phyloP scores from a whole-genome alignment of 1,140 invertebrate genomes.

The Piezodorus guildinii region DNA sequence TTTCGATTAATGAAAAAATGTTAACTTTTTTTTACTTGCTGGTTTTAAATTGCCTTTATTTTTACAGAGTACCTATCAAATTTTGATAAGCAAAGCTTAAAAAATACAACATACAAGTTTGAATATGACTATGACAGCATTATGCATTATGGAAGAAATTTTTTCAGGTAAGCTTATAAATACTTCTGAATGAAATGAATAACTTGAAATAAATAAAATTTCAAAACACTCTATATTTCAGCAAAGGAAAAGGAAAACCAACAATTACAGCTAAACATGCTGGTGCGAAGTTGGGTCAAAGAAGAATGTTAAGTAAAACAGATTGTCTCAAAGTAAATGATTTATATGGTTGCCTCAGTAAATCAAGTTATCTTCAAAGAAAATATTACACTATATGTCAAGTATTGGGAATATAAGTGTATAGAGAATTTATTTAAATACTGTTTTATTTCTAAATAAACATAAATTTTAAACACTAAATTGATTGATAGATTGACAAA shows the following conservation, averaged over 20 bases:
- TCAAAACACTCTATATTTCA: slow-evolving; percentile 32
- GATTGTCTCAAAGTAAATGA: slow-evolving; percentile 61
- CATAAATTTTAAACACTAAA: background rate
- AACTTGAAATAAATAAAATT: background rate
- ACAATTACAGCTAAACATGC: slow-evolving; percentile 47
- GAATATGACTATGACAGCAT: slow-evolving; percentile 61
- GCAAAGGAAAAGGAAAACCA: slow-evolving; percentile 40
- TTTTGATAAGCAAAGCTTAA: slow-evolving; percentile 47
- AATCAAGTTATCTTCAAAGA: slow-evolving; percentile 36
- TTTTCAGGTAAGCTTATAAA: slow-evolving; percentile 36
- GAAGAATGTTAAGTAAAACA: slow-evolving; percentile 46
- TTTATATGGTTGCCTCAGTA: slow-evolving; percentile 50
- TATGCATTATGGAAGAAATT: slow-evolving; percentile 57
- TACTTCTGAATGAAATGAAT: background rate
- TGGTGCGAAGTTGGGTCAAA: slow-evolving; percentile 42
- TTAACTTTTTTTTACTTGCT: too few species aligned
- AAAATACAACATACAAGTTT: slow-evolving; percentile 48
- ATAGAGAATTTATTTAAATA: background rate
- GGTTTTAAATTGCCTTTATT: background rate
- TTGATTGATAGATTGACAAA: background rate
- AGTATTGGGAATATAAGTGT: slow-evolving; percentile 42
- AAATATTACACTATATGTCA: slow-evolving; percentile 52
- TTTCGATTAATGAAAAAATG: too few species aligned
- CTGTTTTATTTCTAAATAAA: background rate
- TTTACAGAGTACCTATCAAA: slow-evolving; percentile 43